Evolutionary conservation across 1,140 invertebrate species (phyloP).

Genomic region (Propsilocerus akamusi): DNA sequence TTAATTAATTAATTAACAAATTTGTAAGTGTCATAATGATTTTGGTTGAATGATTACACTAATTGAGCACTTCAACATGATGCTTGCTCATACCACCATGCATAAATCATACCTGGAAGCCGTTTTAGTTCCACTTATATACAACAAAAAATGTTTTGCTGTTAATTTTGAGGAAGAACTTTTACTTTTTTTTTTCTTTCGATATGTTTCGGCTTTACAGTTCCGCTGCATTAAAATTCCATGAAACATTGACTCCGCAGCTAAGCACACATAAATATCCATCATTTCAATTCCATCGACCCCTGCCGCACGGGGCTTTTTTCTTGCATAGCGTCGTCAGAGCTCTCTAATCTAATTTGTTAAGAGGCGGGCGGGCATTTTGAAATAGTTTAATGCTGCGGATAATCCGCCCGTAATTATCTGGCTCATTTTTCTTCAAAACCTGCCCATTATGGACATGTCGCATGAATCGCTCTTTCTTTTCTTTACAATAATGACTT

Average conservation of each 20-base stretch:
- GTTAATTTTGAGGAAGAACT: neutral
- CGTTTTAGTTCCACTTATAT: neutral
- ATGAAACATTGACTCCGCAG: no score
- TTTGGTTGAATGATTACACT: neutral
- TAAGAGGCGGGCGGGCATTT: no score
- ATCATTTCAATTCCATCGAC: no score
- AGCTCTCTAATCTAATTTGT: neutral
- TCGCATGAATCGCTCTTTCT: no score
- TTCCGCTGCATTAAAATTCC: neutral
- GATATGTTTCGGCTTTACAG: neutral
- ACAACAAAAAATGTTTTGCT: neutral
- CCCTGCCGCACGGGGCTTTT: no score
- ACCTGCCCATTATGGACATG: neutral
- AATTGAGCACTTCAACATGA: neutral
- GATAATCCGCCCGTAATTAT: neutral
- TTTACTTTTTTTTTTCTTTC: neutral
- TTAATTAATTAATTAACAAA: slow-evolving; percentile 1
- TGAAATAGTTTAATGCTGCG: no score
- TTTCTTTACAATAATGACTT: no score
- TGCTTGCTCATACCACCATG: neutral
- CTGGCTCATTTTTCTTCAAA: neutral
- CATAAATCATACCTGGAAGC: slow-evolving; percentile 3
- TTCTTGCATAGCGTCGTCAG: neutral
- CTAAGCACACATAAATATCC: no score
- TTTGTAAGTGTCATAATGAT: no score